Percentiles rank a stretch among this genome's conserved stretches.
Conservation (phyloP, 2,113 vertebrate species). For the Nycticryphes semicollaris region DNA sequence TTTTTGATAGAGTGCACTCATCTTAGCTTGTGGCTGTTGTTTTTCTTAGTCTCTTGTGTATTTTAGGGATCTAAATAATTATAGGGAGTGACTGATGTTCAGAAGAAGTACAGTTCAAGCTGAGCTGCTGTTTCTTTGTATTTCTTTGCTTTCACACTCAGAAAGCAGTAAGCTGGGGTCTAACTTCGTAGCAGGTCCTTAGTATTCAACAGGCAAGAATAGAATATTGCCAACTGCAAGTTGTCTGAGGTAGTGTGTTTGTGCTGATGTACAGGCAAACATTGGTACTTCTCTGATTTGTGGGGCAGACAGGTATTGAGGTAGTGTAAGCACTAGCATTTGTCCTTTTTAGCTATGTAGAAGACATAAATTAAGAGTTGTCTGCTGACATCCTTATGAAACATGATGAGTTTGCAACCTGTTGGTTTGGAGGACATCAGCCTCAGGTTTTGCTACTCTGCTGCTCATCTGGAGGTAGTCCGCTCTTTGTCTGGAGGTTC, state of each 20-base stretch:
- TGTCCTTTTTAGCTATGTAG: not conserved
- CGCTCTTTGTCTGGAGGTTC: not conserved
- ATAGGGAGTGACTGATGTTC: not conserved
- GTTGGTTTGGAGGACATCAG: not conserved
- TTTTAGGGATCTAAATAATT: constrained; percentile 59
- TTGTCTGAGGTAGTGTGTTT: not conserved
- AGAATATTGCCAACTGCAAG: not conserved
- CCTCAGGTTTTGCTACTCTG: not conserved
- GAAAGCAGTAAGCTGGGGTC: not conserved
- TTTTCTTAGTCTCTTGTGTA: constrained; percentile 52
- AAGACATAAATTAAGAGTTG: not conserved
- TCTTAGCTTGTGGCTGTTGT: constrained; percentile 51
- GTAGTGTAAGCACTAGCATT: not conserved
- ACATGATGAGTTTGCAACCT: accelerated
- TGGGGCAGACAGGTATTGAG: not conserved
- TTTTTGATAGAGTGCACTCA: constrained; percentile 23
- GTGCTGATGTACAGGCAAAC: not conserved
- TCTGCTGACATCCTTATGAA: not conserved
- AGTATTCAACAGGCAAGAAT: not conserved
- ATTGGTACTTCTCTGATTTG: not conserved
- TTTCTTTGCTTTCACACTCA: not conserved
- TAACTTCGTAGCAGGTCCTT: not conserved
- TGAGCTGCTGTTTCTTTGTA: not conserved
- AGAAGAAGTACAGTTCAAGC: not conserved
- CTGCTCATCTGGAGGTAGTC: not conserved